Conservation (phyloP, 2,113 vertebrate genomes). For the Syngnathus scovelli region DNA sequence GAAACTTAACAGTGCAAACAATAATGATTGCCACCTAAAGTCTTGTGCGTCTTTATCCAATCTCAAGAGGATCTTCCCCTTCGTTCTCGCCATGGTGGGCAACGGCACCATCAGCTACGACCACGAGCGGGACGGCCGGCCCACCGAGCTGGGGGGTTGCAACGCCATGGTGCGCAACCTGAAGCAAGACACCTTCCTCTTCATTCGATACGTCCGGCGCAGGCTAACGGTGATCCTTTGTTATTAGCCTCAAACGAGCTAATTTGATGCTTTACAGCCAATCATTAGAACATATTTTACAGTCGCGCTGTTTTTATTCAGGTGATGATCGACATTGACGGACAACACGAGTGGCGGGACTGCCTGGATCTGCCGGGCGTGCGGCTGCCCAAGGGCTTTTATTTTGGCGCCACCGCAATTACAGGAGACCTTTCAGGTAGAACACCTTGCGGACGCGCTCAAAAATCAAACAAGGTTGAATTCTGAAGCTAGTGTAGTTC, state of each 20-base stretch:
- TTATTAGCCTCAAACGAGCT: not conserved
- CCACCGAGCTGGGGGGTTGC: conserved; percentile 89
- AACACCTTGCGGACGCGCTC: not conserved
- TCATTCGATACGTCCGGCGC: conserved; percentile 89
- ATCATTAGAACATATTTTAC: not conserved
- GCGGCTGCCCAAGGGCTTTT: conserved; percentile 81
- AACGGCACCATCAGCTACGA: conserved; percentile 89
- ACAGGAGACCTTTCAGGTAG: conserved; percentile 93
- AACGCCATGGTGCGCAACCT: conserved; percentile 90
- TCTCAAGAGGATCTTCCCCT: conserved; percentile 85
- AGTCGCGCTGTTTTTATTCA: conserved; percentile 29
- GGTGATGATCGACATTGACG: conserved; percentile 91
- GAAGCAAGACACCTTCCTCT: conserved; percentile 92
- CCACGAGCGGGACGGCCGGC: conserved; percentile 86
- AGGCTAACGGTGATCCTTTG: conserved; percentile 80
- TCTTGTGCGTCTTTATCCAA: not conserved
- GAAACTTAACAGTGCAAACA: not conserved
- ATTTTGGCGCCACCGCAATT: conserved; percentile 86
- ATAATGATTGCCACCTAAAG: not conserved
- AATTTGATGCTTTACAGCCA: not conserved
- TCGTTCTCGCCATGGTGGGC: conserved; percentile 89
- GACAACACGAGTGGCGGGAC: conserved; percentile 92
- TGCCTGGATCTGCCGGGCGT: conserved; percentile 91
- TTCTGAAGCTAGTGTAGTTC: too few species aligned
- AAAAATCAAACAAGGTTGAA: too few species aligned